phyloP scores from a whole-genome alignment of 1,140 invertebrate genomes.

The Dolichoris vasculosae region DNA sequence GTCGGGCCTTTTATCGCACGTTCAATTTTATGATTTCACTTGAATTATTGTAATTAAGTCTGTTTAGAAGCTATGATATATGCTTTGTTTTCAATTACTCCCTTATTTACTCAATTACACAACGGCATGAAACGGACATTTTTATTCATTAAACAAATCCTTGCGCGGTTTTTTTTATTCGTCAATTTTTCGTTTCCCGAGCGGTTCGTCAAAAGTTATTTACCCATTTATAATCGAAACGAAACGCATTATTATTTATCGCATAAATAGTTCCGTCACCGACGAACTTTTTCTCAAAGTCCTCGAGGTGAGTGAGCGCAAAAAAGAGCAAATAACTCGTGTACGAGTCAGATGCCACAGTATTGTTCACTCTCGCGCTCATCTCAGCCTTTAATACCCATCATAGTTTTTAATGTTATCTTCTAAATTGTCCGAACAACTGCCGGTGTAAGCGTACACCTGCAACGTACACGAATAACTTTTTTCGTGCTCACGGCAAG shows the following conservation, averaged over 20 bases:
- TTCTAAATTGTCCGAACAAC: not conserved
- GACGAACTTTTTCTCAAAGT: not conserved
- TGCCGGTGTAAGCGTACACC: not conserved
- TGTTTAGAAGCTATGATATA: conserved; percentile 37
- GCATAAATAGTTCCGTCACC: not conserved
- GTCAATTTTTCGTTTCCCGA: too few relatives aligned
- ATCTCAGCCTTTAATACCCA: not conserved
- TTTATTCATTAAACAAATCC: not conserved
- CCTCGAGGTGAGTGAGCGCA: not conserved
- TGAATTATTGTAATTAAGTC: conserved; percentile 51
- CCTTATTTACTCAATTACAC: conserved; percentile 15
- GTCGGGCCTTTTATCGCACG: conserved; percentile 35
- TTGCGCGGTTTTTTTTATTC: too few relatives aligned
- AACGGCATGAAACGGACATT: too few relatives aligned
- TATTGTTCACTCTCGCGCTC: not conserved
- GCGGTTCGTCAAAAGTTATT: too few relatives aligned
- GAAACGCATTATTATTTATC: not conserved
- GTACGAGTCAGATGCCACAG: not conserved
- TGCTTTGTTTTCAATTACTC: conserved; percentile 44
- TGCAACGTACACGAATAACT: not conserved
- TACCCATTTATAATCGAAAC: too few relatives aligned
- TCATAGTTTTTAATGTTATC: conserved; percentile 3
- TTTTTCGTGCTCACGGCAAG: not conserved
- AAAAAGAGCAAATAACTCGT: not conserved
- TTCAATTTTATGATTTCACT: conserved; percentile 29